phyloP scores from a whole-genome alignment of 2,888 invertebrate species.

The Drosophila gaucha region DNA sequence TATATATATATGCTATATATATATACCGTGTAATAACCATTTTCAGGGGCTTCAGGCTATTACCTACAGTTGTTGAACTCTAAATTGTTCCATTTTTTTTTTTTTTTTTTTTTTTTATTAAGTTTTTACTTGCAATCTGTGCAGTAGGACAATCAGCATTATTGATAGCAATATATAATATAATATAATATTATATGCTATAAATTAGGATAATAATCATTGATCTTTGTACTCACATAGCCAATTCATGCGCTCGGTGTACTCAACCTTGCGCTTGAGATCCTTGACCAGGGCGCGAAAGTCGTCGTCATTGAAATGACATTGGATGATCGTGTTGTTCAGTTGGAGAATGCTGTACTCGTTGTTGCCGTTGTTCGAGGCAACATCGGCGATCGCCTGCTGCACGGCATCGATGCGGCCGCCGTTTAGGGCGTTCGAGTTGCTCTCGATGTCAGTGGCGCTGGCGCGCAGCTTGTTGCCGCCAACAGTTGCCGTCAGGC shows the following conservation, averaged over 20 bases:
- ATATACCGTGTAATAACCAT: no score
- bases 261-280: slow-evolving; percentile 84
- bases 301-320: slow-evolving; percentile 84
- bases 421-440: slow-evolving; percentile 61
- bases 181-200: background rate
- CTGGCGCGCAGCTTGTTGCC: slow-evolving; percentile 65
- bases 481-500: slow-evolving; percentile 18
- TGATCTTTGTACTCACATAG: slow-evolving; percentile 83
- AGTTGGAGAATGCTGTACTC: slow-evolving; percentile 84
- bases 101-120: no score
- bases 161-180: background rate
- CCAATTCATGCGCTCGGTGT: slow-evolving; percentile 85
- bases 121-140: no score
- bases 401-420: slow-evolving; percentile 49
- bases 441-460: slow-evolving; percentile 72
- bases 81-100: no score
- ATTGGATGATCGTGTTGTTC: slow-evolving; percentile 84
- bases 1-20: no score
- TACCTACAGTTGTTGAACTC: no score
- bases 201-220: background rate
- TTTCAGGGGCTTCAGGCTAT: no score
- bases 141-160: no score
- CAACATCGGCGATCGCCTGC: slow-evolving; percentile 44
- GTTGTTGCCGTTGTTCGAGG: slow-evolving; percentile 80
- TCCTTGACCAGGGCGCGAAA: slow-evolving; percentile 84